These are phyloP conservation scores for Catostomus latipinnis DNA, from an alignment of 2,797 vertebrate genomes.

Conservation along the genomic window DNA sequence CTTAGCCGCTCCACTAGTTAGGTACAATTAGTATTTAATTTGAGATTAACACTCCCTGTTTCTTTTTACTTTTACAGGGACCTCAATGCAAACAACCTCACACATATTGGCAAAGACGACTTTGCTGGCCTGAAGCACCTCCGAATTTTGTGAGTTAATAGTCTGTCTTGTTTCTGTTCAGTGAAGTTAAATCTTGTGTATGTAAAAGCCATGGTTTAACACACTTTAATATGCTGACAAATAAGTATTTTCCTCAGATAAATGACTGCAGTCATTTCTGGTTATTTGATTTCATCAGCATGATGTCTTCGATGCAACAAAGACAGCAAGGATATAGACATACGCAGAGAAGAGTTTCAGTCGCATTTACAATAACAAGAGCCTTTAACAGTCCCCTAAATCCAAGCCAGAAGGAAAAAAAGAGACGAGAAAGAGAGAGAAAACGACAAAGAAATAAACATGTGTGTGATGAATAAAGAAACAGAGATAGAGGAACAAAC, in stretches of 20 bases:
- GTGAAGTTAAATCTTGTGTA: not conserved
- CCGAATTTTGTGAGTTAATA: conserved; percentile 87
- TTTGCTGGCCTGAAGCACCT: conserved; percentile 90
- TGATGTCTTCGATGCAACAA: not conserved
- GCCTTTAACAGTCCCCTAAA: not conserved
- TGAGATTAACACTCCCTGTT: not conserved
- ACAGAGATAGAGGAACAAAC: too few species aligned
- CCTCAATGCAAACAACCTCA: conserved; percentile 94
- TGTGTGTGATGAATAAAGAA: too few species aligned
- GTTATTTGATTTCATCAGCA: not conserved
- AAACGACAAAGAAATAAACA: too few species aligned
- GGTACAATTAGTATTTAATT: not conserved
- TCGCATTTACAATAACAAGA: not conserved
- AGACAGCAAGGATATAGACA: not conserved
- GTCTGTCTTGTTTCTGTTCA: not conserved
- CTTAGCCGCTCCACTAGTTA: too few species aligned
- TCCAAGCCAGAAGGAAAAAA: not conserved
- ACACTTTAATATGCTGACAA: not conserved
- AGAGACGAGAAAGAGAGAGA: too few species aligned
- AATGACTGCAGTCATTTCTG: not conserved
- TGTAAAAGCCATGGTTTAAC: conserved; percentile 5
- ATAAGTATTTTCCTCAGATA: too few species aligned
- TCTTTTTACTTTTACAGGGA: conserved; percentile 76
- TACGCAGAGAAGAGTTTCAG: not conserved
- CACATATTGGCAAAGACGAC: conserved; percentile 85